phyloP scores from a whole-genome alignment of 2,888 invertebrate species.

The Rhogogaster chlorosoma region DNA sequence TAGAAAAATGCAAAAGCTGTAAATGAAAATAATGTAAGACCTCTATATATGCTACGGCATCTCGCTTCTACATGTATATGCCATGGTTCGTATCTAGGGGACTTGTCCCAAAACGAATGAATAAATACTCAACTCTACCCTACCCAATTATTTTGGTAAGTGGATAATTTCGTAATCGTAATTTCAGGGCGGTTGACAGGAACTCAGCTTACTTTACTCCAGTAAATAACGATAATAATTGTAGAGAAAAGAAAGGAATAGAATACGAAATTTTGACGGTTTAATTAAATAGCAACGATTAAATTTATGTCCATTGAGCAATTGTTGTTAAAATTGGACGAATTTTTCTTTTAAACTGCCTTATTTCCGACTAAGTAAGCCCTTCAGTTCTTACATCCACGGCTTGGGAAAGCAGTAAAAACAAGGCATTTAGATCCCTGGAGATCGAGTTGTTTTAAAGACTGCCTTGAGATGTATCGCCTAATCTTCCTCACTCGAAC shows the following conservation, averaged over 20 bases:
- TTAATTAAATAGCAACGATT: neutral
- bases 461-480: constrained; percentile 37
- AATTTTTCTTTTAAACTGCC: neutral
- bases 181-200: neutral
- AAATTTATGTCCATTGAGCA: neutral
- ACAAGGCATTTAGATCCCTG: constrained; percentile 1
- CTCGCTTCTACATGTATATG: neutral
- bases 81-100: neutral
- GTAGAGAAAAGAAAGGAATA: neutral
- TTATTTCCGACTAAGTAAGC: neutral
- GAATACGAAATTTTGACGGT: neutral
- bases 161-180: neutral
- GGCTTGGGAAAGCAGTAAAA: constrained; percentile 5
- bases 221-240: neutral
- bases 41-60: neutral
- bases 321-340: neutral
- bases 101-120: neutral
- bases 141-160: neutral
- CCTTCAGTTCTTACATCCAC: neutral
- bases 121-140: neutral
- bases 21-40: neutral
- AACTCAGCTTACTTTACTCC: neutral
- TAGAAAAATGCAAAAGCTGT: neutral
- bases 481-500: constrained; percentile 7
- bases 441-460: constrained; percentile 44